Evolutionary conservation across 1,140 invertebrate genomes (phyloP).

Genomic region (Dermatophagoides farinae): DNA sequence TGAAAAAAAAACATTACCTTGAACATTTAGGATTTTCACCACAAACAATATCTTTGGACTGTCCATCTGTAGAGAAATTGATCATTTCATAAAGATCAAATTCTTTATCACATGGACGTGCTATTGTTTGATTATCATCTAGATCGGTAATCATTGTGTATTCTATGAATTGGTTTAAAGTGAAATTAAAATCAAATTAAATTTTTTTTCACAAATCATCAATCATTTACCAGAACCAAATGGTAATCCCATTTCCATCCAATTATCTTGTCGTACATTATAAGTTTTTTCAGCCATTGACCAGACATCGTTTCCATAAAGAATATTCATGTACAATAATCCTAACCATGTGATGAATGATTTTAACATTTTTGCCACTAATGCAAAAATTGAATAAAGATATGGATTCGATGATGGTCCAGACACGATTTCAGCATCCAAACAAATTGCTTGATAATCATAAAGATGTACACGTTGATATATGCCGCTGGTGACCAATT

Average conservation of each 20-base stretch:
- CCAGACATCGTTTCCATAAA: neutral
- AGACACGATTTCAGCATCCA: slow-evolving; percentile 35
- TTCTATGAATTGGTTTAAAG: too few relatives aligned
- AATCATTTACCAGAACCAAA: too few relatives aligned
- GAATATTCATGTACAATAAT: neutral
- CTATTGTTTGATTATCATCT: slow-evolving; percentile 13
- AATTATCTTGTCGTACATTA: too few relatives aligned
- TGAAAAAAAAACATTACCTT: neutral
- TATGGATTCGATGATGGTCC: slow-evolving; percentile 25
- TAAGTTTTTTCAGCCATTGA: too few relatives aligned
- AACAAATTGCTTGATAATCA: slow-evolving; percentile 68
- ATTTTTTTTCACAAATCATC: neutral
- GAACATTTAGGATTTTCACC: neutral
- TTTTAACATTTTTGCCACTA: too few relatives aligned
- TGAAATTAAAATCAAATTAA: neutral
- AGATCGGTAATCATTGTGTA: neutral
- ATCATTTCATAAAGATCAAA: slow-evolving; percentile 67
- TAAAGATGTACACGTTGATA: slow-evolving; percentile 39
- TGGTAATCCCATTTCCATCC: too few relatives aligned
- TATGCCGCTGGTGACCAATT: neutral
- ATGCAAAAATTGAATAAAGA: neutral
- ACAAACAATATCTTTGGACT: neutral
- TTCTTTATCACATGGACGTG: slow-evolving; percentile 56
- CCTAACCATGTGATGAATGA: neutral
- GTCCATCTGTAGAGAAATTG: slow-evolving; percentile 7